Conservation (phyloP, 2,113 vertebrate species). For the Carettochelys insculpta region DNA sequence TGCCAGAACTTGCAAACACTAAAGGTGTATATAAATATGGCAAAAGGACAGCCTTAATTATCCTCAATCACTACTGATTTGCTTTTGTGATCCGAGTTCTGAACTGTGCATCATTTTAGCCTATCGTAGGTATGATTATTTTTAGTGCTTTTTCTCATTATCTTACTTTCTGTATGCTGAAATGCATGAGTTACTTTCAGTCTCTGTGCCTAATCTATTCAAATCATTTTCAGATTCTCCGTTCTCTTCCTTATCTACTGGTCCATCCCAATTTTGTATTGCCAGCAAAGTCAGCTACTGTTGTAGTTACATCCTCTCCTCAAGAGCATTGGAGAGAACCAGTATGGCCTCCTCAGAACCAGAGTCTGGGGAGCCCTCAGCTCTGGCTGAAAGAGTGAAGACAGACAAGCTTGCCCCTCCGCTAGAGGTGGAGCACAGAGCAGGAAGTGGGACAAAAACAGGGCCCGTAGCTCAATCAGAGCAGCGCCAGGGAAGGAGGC, state of each 20-base stretch:
- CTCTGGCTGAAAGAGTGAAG: too few relatives aligned
- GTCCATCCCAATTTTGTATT: background rate
- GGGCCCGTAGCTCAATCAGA: too few relatives aligned
- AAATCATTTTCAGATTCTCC: conserved; percentile 13
- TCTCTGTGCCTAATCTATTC: background rate
- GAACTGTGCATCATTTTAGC: background rate
- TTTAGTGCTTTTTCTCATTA: background rate
- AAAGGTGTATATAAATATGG: background rate
- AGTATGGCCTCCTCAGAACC: too few relatives aligned
- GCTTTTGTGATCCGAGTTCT: background rate
- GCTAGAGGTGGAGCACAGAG: too few relatives aligned
- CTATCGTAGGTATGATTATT: background rate
- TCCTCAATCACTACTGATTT: background rate
- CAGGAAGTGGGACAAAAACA: too few relatives aligned
- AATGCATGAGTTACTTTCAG: background rate
- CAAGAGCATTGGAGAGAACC: background rate
- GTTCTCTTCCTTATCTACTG: background rate
- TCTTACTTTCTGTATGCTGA: background rate
- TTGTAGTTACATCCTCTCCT: background rate
- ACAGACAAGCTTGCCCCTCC: too few relatives aligned
- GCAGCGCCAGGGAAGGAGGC: too few relatives aligned
- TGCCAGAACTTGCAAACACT: background rate
- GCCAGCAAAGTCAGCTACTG: background rate
- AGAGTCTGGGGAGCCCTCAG: too few relatives aligned
- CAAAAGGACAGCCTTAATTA: background rate